phyloP scores from a whole-genome alignment of 2,113 vertebrate genomes.

The Merops nubicus region DNA sequence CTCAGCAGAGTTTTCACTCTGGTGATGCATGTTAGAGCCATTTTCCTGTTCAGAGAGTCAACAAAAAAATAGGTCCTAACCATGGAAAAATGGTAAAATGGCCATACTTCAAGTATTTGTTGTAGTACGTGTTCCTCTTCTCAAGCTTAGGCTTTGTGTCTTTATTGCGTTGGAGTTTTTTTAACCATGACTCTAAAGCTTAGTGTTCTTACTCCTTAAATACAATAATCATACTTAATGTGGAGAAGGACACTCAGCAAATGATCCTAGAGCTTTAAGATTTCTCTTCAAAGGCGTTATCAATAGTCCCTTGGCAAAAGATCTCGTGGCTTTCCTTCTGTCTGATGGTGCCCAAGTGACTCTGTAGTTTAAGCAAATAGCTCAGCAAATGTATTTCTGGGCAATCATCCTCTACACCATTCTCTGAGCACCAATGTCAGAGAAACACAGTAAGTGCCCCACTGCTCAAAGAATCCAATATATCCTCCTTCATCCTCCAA shows the following conservation, averaged over 20 bases:
- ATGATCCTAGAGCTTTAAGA: not conserved
- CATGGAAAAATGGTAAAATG: not conserved
- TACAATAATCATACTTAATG: slow-evolving; percentile 7
- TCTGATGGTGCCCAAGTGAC: slow-evolving; percentile 33
- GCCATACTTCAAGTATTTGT: not conserved
- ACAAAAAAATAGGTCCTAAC: not conserved
- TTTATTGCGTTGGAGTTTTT: not conserved
- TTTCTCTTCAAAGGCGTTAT: not conserved
- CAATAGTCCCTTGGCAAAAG: slow-evolving; percentile 25
- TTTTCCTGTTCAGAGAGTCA: not conserved
- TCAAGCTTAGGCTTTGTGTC: not conserved
- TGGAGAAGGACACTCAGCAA: slow-evolving; percentile 8
- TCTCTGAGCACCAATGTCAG: not conserved
- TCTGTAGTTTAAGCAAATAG: slow-evolving; percentile 41
- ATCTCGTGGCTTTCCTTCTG: slow-evolving; percentile 14
- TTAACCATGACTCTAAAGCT: not conserved
- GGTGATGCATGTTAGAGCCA: not conserved
- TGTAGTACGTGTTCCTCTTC: not conserved
- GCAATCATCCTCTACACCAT: not conserved
- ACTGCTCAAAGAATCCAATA: not conserved
- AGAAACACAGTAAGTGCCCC: not conserved
- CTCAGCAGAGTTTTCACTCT: not conserved
- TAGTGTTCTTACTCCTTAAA: not conserved
- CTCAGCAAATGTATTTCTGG: slow-evolving; percentile 27
- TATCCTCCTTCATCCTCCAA: not conserved